phyloP scores from a whole-genome alignment of 2,113 vertebrate genomes.

The Anser brachyrhynchus region DNA sequence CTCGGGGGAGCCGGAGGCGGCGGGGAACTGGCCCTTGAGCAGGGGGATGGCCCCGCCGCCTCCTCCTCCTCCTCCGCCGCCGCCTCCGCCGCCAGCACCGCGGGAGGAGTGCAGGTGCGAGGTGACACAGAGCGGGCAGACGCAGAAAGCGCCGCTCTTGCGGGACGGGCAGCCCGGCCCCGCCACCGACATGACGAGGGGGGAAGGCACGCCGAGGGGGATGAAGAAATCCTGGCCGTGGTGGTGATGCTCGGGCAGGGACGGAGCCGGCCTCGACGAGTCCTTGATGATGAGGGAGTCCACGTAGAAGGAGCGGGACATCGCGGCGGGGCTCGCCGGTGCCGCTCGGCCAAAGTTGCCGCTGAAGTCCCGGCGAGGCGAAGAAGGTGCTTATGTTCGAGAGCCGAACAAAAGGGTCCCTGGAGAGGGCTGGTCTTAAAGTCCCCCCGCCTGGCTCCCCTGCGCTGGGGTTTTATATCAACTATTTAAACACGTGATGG shows the following conservation, averaged over 20 bases:
- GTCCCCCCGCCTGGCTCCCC: constrained; percentile 91
- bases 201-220: constrained; percentile 92
- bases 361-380: constrained; percentile 85
- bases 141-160: constrained; percentile 93
- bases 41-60: constrained; percentile 81
- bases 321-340: constrained; percentile 30
- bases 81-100: constrained; percentile 62
- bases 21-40: constrained; percentile 89
- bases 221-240: constrained; percentile 93
- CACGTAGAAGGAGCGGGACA: constrained; percentile 98
- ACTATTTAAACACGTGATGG: constrained; percentile 90
- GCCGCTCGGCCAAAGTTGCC: constrained; percentile 33
- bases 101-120: constrained; percentile 92
- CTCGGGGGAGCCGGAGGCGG: constrained; percentile 73
- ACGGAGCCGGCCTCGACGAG: constrained; percentile 82
- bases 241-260: constrained; percentile 79
- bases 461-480: constrained; percentile 86
- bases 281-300: constrained; percentile 99
- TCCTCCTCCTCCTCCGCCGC: constrained; percentile 64
- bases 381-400: constrained; percentile 93
- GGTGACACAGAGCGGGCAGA: constrained; percentile 95
- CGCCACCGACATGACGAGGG: constrained; percentile 89
- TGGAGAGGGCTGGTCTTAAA: constrained; percentile 94
- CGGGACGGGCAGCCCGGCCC: constrained; percentile 88
- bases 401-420: constrained; percentile 95